Evolutionary conservation across 2,113 vertebrate species (phyloP).

Genomic region (Synchiropus splendidus): DNA sequence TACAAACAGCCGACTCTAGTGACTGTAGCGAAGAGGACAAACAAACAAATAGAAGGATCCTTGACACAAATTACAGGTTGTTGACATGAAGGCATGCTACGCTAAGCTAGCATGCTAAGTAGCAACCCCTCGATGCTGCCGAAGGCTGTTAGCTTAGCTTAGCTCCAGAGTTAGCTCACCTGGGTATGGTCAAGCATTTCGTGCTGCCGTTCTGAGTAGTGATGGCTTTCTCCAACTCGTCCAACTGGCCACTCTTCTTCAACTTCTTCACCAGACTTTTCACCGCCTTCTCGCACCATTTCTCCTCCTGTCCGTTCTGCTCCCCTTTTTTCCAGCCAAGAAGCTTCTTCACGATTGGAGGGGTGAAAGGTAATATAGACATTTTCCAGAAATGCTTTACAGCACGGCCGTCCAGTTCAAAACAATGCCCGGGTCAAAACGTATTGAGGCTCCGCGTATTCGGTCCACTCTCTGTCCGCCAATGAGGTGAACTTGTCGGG

Average conservation of each 20-base stretch:
- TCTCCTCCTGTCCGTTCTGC: slow-evolving; percentile 97
- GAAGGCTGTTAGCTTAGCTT: slow-evolving; percentile 1
- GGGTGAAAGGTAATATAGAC: slow-evolving; percentile 96
- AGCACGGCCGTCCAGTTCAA: too few relatives aligned
- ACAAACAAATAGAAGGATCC: background rate
- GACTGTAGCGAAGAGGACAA: too few relatives aligned
- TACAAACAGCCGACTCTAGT: too few relatives aligned
- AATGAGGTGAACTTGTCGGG: background rate
- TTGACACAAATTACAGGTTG: background rate
- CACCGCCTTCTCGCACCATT: slow-evolving; percentile 97
- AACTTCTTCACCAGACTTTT: slow-evolving; percentile 98
- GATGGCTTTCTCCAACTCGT: slow-evolving; percentile 95
- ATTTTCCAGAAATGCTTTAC: slow-evolving; percentile 58
- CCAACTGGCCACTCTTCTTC: slow-evolving; percentile 93
- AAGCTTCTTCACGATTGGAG: slow-evolving; percentile 92
- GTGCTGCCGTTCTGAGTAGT: slow-evolving; percentile 88
- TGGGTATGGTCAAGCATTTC: slow-evolving; percentile 96
- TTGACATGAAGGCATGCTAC: background rate
- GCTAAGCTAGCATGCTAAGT: slow-evolving; percentile 23
- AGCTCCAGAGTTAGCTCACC: slow-evolving; percentile 62
- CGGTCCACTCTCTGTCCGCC: too few relatives aligned
- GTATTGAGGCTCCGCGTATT: too few relatives aligned
- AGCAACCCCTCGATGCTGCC: slow-evolving; percentile 22
- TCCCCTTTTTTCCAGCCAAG: slow-evolving; percentile 97
- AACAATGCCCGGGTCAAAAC: too few relatives aligned